These are phyloP conservation scores for Philotrypesis tridentata DNA, from an alignment of 1,140 invertebrate genomes.

Conservation along the genomic window DNA sequence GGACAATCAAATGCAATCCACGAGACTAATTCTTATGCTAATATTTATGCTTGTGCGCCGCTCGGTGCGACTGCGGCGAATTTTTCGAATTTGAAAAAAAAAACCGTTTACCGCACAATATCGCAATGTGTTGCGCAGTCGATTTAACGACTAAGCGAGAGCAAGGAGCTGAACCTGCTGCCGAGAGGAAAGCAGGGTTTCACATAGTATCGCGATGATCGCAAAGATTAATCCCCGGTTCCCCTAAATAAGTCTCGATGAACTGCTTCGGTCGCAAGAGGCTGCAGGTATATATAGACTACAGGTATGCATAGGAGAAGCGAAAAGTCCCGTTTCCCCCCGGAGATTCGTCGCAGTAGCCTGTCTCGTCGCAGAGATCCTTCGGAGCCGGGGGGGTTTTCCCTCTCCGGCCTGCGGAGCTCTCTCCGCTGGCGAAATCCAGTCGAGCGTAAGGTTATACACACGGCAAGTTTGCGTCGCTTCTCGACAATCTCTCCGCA, in stretches of 20 bases:
- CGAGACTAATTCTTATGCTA: background rate
- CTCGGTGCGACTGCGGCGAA: too few relatives aligned
- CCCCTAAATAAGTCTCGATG: background rate
- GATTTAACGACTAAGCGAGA: background rate
- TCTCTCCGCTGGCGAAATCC: background rate
- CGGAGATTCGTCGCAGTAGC: background rate
- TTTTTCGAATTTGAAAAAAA: too few relatives aligned
- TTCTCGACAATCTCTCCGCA: background rate
- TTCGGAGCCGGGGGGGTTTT: background rate
- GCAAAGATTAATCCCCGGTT: slow-evolving; percentile 15
- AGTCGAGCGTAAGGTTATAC: background rate
- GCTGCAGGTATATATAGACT: too few relatives aligned
- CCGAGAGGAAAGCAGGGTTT: background rate
- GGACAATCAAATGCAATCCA: background rate
- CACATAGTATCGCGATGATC: background rate
- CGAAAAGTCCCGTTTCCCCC: slow-evolving; percentile 6
- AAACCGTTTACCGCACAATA: too few relatives aligned
- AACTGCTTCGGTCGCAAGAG: background rate
- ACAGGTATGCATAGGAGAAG: slow-evolving; percentile 3
- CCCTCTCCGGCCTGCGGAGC: background rate
- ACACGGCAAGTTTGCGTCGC: slow-evolving; percentile 11
- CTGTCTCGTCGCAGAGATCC: background rate
- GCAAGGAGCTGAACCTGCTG: background rate
- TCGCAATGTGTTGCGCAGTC: too few relatives aligned
- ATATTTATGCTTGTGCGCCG: background rate